Evolutionary conservation across 2,888 invertebrate genomes (phyloP), one percentile per base, ranked within the genome.

Genomic region (Sarcophaga carnaria): DNA sequence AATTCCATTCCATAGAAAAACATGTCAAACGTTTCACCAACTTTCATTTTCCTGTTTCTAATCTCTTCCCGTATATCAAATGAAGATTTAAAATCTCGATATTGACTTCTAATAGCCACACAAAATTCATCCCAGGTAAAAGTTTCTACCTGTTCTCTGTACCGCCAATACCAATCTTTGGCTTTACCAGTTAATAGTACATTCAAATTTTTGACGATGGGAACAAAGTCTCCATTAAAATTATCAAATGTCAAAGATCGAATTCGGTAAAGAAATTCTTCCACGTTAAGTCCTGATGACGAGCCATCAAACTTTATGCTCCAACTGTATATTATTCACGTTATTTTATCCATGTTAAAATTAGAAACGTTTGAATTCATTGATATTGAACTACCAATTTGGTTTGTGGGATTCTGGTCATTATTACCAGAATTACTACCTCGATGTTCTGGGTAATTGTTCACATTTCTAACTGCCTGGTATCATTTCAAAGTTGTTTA

Each of bases 121-220:
- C 22, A 22, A 22, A 22, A 22, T 22, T 22, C 22, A 22, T 22
- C 22, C 22, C 22, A 22, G 22, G 22, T 22, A 22, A 22, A 22
- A 22, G 22, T 22, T 22, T 60, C 4, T 4, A 72, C 69, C 27
- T 72, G 83, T 10, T 81, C 70, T 4, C 82, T 80, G 6, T 69
- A 77, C 3, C 80, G 66, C 86, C 86, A 86, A 22, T 76, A 84
- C 75, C 69, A 84, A 12, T 84, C 75, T 17, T 80, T 74, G 12
- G 80, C 84, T 66, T 84, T 80, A 37, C 80, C 80, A 14, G 54
- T 54, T 54, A 54, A 54, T 54, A 75, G 47, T 2, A 75, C 47
- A 10, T 62, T n/a, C 1, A 75, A 47, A 63, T 75, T 75, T 49
- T 63, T 45, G 14, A 62, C 37, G 6, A 64, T 27, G 14, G 14